Evolutionary conservation across 2,113 vertebrate genomes (phyloP).

Genomic region (Helogale parvula): DNA sequence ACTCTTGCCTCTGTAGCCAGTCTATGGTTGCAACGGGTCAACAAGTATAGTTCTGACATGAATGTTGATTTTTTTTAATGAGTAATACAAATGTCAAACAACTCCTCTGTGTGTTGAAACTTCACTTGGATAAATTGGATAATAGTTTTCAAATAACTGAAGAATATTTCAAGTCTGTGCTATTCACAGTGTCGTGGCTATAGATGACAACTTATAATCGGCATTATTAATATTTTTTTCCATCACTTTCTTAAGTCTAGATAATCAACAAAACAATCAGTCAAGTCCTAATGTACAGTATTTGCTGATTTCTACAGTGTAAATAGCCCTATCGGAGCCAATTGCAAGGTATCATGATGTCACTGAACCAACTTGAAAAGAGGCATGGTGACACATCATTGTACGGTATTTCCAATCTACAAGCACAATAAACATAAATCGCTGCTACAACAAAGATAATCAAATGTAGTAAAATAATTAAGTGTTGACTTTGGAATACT

Average conservation of each 20-base stretch:
- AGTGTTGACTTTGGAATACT: background rate
- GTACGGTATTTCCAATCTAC: accelerated
- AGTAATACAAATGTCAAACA: background rate
- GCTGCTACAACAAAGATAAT: background rate
- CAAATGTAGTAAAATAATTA: background rate
- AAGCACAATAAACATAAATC: no score
- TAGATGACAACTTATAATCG: background rate
- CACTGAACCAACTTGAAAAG: background rate
- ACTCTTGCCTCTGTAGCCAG: background rate
- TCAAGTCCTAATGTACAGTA: background rate
- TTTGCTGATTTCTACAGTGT: background rate
- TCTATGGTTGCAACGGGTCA: background rate
- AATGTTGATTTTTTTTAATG: background rate
- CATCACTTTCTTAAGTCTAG: background rate
- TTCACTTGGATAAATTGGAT: background rate
- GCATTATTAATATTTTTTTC: background rate
- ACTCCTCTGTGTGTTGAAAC: background rate
- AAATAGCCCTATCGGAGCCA: background rate
- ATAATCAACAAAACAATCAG: background rate
- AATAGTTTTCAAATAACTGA: background rate
- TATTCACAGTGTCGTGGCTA: background rate
- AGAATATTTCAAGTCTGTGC: background rate
- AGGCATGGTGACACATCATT: background rate
- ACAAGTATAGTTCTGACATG: background rate
- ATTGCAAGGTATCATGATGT: background rate